Conservation (phyloP, 2,888 invertebrate genomes). For the Sphaerophoria rueppellii region DNA sequence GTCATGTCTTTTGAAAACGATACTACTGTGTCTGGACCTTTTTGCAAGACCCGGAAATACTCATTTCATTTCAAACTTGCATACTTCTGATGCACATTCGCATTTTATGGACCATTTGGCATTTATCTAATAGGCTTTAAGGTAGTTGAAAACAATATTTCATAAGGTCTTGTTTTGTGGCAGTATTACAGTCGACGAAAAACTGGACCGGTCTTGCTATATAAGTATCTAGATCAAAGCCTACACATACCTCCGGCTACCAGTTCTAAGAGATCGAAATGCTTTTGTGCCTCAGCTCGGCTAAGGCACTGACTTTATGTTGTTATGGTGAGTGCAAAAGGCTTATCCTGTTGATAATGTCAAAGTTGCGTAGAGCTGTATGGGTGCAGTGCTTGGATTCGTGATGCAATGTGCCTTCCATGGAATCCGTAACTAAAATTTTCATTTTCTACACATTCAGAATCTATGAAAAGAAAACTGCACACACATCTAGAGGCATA, state of each 20-base stretch:
- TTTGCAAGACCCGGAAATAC: not conserved
- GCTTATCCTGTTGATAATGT: slow-evolving; percentile 59
- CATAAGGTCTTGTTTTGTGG: slow-evolving; percentile 65
- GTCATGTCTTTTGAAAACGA: no score
- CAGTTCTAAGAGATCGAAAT: slow-evolving; percentile 48
- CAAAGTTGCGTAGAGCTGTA: slow-evolving; percentile 4
- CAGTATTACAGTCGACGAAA: slow-evolving; percentile 57
- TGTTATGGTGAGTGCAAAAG: slow-evolving; percentile 49
- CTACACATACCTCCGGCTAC: slow-evolving; percentile 18
- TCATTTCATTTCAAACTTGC: no score
- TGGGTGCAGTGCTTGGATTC: slow-evolving; percentile 26
- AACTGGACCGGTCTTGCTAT: not conserved
- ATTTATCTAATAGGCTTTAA: slow-evolving; percentile 58
- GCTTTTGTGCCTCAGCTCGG: slow-evolving; percentile 43
- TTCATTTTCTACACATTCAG: no score
- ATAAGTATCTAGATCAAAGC: slow-evolving; percentile 53
- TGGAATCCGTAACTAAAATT: slow-evolving; percentile 18
- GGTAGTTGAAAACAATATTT: slow-evolving; percentile 63
- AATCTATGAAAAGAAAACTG: no score
- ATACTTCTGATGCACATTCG: not conserved
- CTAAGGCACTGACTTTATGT: slow-evolving; percentile 54
- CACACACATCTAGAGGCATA: not conserved
- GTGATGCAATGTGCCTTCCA: slow-evolving; percentile 43
- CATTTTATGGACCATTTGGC: slow-evolving; percentile 20
- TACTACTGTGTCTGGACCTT: slow-evolving; percentile 8